Base-by-base conservation (phyloP, 2,113 vertebrate species). In the Gnathonemus longibarbis region DNA sequence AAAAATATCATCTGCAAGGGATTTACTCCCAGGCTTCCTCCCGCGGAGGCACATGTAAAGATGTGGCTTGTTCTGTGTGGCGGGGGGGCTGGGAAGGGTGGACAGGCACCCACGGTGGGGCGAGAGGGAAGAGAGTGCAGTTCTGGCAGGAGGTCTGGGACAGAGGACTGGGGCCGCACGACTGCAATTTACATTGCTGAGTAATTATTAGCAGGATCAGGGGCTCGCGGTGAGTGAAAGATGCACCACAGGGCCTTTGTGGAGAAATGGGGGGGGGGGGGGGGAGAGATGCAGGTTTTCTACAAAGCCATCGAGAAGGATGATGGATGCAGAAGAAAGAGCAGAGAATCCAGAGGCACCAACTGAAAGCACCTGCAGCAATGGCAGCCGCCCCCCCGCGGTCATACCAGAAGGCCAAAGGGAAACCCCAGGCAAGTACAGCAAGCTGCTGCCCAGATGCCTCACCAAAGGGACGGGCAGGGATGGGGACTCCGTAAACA, bases 101-200 rank as follows among this genome's bases (percentile, higher is more conserved):
- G 50, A 92, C 62, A 87, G 49, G 58, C 66, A 85, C 49, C 31
- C 52, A 45, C 11, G 13, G 50, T 31, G 87, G 50, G 89, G 83
- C 17, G 48, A 31, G 70, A 56, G 62, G 77, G 83, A 62, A 70
- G n/a, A 21, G 56, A 70, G 21, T 6, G 10, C 27, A 70, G 50
- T 52, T 88, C 90, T 89, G 89, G 35, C 90, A 91, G 48, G 50
- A 39, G 50, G 50, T 88, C 90, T 89, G 90, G 86, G 53, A 21
- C 45, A 0, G 39, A 48, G 66, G 46, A 46, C 62, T 35, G 58
- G 53, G 56, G 91, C 86, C 92, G 62, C 89, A 52, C 88, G 27
- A 88, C 90, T 91, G 93, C 93, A 93, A 95, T 95, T 95, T 95
- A 94, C 94, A 95, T 94, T 94, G 92, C 92, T 95, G 92, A 85